These are phyloP conservation scores for Heliconius hortense DNA, from an alignment of 2,888 invertebrate genomes.

Conservation along the genomic window DNA sequence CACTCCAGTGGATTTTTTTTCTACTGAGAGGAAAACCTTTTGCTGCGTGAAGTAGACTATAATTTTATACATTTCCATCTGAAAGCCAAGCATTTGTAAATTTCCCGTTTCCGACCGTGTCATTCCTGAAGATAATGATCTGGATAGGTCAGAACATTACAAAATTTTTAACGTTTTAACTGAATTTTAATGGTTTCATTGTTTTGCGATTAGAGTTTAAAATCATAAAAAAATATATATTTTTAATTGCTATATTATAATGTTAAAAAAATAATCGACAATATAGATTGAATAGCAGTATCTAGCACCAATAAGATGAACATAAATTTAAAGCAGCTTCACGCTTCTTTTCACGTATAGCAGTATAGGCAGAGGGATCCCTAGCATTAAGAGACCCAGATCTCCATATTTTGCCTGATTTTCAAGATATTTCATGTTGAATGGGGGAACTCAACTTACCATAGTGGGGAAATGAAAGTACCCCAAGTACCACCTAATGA, in stretches of 20 bases:
- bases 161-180: not conserved
- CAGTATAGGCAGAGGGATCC: not conserved
- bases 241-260: too few species aligned
- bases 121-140: conserved; percentile 34
- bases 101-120: conserved; percentile 14
- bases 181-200: not conserved
- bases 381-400: not conserved
- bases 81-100: conserved; percentile 13
- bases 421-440: not conserved
- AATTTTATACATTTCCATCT: conserved; percentile 22
- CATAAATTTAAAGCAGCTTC: not conserved
- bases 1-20: conserved; percentile 27
- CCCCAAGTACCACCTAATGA: too few species aligned
- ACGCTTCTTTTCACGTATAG: not conserved
- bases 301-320: not conserved
- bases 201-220: not conserved
- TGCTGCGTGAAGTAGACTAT: conserved; percentile 19
- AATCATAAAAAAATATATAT: not conserved
- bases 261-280: too few species aligned
- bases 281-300: not conserved
- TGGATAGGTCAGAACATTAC: conserved; percentile 10
- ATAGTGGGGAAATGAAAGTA: not conserved
- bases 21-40: conserved; percentile 23
- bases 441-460: not conserved
- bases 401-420: not conserved